A percentile compares a stretch with the other conserved stretches of the same genome.
These are phyloP conservation scores for Parazoanthus atlanticus DNA, from an alignment of 92 coral and sea anemone species.

Conservation along the genomic window DNA sequence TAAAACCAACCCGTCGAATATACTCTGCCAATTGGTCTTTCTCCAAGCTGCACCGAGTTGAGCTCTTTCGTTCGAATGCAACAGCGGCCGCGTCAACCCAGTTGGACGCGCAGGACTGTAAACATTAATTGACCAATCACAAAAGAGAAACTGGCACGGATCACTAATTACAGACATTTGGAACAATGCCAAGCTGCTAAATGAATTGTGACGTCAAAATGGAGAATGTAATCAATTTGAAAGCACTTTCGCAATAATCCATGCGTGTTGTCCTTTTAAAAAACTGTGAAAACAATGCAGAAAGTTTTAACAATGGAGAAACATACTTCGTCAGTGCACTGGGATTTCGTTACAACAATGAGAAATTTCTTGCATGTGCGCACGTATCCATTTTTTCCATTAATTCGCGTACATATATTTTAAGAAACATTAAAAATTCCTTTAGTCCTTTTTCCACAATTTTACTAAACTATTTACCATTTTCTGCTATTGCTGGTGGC, in stretches of 20 bases:
- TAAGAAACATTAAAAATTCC: too few relatives aligned
- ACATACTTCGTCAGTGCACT: neutral
- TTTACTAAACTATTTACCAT: too few relatives aligned
- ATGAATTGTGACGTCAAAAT: constrained; percentile 33
- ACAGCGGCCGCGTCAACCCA: constrained; percentile 35
- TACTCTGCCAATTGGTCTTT: neutral
- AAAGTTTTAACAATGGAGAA: too few relatives aligned
- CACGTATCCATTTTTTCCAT: neutral
- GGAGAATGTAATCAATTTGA: constrained; percentile 4
- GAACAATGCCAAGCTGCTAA: constrained; percentile 32
- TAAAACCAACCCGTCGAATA: constrained; percentile 2
- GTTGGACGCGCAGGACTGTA: constrained; percentile 49
- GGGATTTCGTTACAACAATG: neutral
- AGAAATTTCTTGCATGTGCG: neutral
- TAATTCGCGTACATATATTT: too few relatives aligned
- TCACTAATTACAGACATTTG: constrained; percentile 3
- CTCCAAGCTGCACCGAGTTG: constrained; percentile 9
- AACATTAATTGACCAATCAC: constrained; percentile 49
- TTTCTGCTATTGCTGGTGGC: too few relatives aligned
- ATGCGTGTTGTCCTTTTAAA: neutral
- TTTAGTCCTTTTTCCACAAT: too few relatives aligned
- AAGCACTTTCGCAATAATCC: neutral
- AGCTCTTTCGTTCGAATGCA: neutral
- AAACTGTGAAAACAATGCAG: neutral
- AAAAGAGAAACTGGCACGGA: constrained; percentile 28